phyloP scores from a whole-genome alignment of 2,113 vertebrate species.

The Uropsilus gracilis region DNA sequence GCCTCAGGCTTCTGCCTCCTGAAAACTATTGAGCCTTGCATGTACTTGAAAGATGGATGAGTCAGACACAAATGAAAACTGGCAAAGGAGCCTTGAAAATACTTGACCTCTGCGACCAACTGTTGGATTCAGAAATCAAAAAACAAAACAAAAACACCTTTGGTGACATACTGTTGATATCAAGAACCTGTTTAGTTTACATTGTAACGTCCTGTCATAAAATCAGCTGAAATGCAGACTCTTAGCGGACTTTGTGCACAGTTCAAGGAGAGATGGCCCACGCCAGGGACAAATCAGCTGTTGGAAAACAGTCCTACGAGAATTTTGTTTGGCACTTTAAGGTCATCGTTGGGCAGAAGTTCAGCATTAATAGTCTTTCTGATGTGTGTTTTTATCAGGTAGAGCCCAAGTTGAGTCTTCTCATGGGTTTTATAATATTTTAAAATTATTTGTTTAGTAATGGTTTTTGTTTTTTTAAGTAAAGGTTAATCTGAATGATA shows the following conservation, averaged over 20 bases:
- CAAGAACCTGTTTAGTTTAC: conserved; percentile 89
- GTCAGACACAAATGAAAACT: conserved; percentile 89
- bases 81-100: conserved; percentile 92
- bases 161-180: conserved; percentile 81
- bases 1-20: conserved; percentile 78
- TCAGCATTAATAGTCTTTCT: conserved; percentile 60
- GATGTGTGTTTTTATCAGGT: conserved; percentile 73
- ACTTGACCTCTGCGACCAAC: conserved; percentile 98
- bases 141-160: neutral
- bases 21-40: conserved; percentile 87
- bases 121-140: conserved; percentile 88
- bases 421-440: conserved; percentile 77
- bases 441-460: conserved; percentile 77
- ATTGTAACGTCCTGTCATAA: conserved; percentile 86
- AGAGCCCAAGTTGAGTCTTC: conserved; percentile 57
- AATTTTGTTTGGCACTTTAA: conserved; percentile 68
- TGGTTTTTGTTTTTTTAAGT: conserved; percentile 78
- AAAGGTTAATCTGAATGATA: conserved; percentile 76
- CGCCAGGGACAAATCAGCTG: conserved; percentile 71
- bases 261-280: conserved; percentile 75
- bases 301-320: conserved; percentile 41
- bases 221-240: conserved; percentile 77
- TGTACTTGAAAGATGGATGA: conserved; percentile 96
- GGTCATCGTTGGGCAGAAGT: conserved; percentile 66
- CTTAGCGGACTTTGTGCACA: conserved; percentile 77